Base-by-base conservation (phyloP, 2,888 invertebrate genomes). In the Sphaerophoria taeniata region DNA sequence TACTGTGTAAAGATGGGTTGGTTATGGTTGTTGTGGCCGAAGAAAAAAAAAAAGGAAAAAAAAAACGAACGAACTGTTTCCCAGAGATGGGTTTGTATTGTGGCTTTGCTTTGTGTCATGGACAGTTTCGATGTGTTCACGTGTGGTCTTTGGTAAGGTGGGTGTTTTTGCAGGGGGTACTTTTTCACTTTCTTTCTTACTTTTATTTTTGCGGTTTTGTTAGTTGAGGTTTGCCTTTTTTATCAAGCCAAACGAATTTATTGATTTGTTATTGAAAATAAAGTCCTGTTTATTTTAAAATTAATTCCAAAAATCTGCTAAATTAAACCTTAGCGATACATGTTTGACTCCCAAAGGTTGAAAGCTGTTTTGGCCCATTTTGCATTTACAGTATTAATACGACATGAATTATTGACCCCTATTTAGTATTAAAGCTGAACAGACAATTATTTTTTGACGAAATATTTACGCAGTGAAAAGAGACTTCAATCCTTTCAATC, bases 21-120 rank as follows among this genome's bases (percentile, higher is more conserved):
- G 24, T 24, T 24, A 24, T 60, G 49, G 51, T 31, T 39, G 51
- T 24, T 51, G 67, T 65, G 49, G 65, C 47, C 33, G 16, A 63
- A 61, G 24, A 2, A 24, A 24, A 24, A 24, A 24, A 76, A 43
- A 69, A 72, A 67, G 65, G n/a, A n/a, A n/a, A 56, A 39, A n/a
- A n/a, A 43, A 55, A 69, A 70, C n/a, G 12, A 56, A 60, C 69
- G 65, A 45, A 71, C 74, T 79, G 74, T 75, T 79, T 75, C 55
- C 70, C 71, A 65, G 16, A 65, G 63, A 12, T 33, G 70, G 43
- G 65, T 43, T 63, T 36, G 73, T 73, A 63, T 49, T 36, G 58
- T 51, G 69, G 49, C 14, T 55, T 43, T 60, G 39, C 24, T 74
- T 45, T 31, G n/a, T 11, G 2, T 58, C 24, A 24, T 24, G 24